phyloP scores from a whole-genome alignment of 2,113 vertebrate species.

The Epinephelus cyanopodus region DNA sequence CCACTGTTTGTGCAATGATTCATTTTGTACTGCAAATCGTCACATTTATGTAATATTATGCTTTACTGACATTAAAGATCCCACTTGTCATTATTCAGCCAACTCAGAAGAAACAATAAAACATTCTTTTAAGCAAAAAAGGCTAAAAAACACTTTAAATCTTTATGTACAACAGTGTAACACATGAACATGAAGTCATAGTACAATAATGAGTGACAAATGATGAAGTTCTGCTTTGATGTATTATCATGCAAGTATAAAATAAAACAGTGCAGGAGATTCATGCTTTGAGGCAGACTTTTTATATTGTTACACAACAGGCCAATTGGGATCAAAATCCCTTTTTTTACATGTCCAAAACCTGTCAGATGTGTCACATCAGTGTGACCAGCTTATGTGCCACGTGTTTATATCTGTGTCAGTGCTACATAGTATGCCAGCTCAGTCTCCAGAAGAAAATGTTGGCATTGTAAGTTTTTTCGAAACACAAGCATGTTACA shows the following conservation, averaged over 20 bases:
- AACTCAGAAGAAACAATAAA: neutral
- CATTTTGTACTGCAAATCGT: conserved; percentile 28
- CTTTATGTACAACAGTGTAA: conserved; percentile 29
- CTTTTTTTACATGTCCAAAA: neutral
- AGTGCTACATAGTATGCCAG: neutral
- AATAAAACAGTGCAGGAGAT: neutral
- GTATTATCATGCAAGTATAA: conserved; percentile 37
- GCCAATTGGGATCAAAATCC: neutral
- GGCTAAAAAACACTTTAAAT: neutral
- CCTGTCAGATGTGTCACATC: neutral
- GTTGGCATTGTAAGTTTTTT: no score
- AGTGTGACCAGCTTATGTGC: neutral
- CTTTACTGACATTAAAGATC: neutral
- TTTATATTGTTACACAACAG: conserved; percentile 13
- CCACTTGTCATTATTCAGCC: neutral
- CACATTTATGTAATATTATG: neutral
- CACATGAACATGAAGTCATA: conserved; percentile 3
- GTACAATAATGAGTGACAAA: conserved; percentile 2
- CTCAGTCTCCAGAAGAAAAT: no score
- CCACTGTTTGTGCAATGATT: conserved; percentile 37
- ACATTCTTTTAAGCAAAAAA: neutral
- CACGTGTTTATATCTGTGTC: neutral
- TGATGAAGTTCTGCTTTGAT: neutral
- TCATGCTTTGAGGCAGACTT: conserved; percentile 22
- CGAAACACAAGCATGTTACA: no score